Percentiles rank a stretch among this genome's conserved stretches.
Conservation (phyloP, 2,888 invertebrate genomes). For the Embidobia sp. region DNA sequence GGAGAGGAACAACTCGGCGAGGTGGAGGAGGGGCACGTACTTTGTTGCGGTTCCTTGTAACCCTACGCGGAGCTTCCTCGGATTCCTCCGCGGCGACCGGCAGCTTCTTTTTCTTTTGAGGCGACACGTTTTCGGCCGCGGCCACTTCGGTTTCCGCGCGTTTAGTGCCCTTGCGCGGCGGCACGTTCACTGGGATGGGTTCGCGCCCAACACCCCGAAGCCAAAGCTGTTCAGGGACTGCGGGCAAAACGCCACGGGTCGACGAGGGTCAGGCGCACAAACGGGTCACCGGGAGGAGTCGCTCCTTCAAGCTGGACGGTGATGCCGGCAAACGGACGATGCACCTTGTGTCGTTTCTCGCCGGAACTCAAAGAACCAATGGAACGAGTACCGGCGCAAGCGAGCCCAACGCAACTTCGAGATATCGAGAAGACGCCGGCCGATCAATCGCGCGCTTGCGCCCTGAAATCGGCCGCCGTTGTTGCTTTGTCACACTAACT, state of each 20-base stretch:
- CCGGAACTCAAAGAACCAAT: slow-evolving; percentile 31
- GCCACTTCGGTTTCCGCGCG: slow-evolving; percentile 28
- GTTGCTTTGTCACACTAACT: too few species aligned
- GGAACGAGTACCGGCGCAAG: slow-evolving; percentile 7
- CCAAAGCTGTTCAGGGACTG: too few species aligned
- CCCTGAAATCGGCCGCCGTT: too few species aligned
- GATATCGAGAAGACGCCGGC: too few species aligned
- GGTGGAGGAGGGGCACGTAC: background rate
- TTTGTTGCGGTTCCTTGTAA: slow-evolving; percentile 27
- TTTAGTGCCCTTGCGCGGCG: slow-evolving; percentile 32
- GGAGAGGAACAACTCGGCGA: background rate
- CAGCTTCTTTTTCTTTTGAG: slow-evolving; percentile 30
- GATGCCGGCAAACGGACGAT: slow-evolving; percentile 30
- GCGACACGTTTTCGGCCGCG: slow-evolving; percentile 34
- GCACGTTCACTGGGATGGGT: background rate
- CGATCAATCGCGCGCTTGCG: too few species aligned
- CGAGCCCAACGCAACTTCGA: background rate
- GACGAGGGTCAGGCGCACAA: slow-evolving; percentile 11
- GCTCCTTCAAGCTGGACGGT: slow-evolving; percentile 1
- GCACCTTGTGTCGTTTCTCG: slow-evolving; percentile 7
- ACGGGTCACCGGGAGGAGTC: background rate
- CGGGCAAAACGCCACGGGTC: background rate
- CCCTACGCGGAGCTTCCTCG: slow-evolving; percentile 14
- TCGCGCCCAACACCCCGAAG: too few species aligned
- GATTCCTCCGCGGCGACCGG: background rate